Base-by-base conservation (phyloP, 2,888 invertebrate species). In the Melipona beecheii region DNA sequence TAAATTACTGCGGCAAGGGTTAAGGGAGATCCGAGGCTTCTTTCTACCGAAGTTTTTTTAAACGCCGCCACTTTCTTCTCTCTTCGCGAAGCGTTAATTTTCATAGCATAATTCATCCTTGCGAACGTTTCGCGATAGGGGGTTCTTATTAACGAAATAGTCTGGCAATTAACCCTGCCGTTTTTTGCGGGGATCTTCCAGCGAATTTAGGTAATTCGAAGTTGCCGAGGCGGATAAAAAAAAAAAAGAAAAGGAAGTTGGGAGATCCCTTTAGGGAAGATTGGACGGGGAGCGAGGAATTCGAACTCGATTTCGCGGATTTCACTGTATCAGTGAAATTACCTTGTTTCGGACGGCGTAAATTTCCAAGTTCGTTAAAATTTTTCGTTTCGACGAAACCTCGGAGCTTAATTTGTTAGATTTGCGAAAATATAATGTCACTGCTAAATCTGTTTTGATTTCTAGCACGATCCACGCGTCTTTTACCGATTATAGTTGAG, bases 81-180 rank as follows among this genome's bases (percentile, higher is more conserved):
- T 74, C 21, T 70, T 75, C 60, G 17, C 60, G 1, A 58, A 36
- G 49, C 68, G 72, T 83, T 83, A 80, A 75, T 72, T 76, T 70
- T 24, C n/a, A n/a, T n/a, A 9, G 24, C 56, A 31, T 72, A 31
- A 73, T 24, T 75, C 81, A 27, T 76, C 49, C 70, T 62, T n/a
- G 36, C 65, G 49, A 36, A 50, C n/a, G 71, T 17, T 17, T 31
- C 52, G 56, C 56, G 21, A 9, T 43, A 19, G 68, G 62, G 54
- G 56, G 31, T 56, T 21, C 81, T 81, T 75, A 73, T 76, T 80
- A 83, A 68, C 71, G 81, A 52, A 76, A 83, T 27, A 52, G 71
- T 56, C 80, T 24, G 58, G 64, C 31, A 69, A 83, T 83, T 83
- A 81, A 81, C 64, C 76, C 43, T 50, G 43, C 60, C 74, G 66